Evolutionary conservation across 1,140 invertebrate genomes (phyloP).

Genomic region (Chelonus insularis): DNA sequence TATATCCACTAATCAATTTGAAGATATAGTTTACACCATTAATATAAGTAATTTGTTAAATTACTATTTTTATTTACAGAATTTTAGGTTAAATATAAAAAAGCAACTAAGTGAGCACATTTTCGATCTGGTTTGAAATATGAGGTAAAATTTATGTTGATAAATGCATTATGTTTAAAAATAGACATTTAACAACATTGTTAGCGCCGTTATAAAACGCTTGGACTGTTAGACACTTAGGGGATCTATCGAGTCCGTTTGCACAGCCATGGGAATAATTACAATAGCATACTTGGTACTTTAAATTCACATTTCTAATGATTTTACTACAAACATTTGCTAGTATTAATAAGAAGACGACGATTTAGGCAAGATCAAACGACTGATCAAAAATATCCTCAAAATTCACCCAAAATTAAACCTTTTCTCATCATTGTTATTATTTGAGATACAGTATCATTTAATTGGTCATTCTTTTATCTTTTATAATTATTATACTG

Average conservation of each 20-base stretch:
- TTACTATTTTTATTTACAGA: too few species aligned
- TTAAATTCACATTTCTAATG: too few species aligned
- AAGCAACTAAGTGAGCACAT: slow-evolving; percentile 10
- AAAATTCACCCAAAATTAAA: slow-evolving; percentile 13
- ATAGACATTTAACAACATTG: slow-evolving; percentile 21
- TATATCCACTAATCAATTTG: too few species aligned
- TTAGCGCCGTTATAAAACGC: slow-evolving; percentile 26
- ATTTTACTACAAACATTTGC: background rate
- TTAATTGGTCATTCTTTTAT: too few species aligned
- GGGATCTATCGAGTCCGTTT: slow-evolving; percentile 42
- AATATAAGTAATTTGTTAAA: too few species aligned
- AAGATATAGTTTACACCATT: too few species aligned
- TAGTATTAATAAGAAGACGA: background rate
- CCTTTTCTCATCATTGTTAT: background rate
- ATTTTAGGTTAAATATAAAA: too few species aligned
- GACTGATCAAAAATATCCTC: too few species aligned
- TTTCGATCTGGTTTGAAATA: slow-evolving; percentile 31
- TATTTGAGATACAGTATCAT: background rate
- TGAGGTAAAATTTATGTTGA: slow-evolving; percentile 39
- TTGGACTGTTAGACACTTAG: slow-evolving; percentile 23
- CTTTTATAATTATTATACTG: too few species aligned
- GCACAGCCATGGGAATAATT: slow-evolving; percentile 50
- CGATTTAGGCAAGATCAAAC: slow-evolving; percentile 9
- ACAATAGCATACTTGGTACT: slow-evolving; percentile 10
- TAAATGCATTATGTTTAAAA: slow-evolving; percentile 36